A percentile compares a stretch with the other conserved stretches of the same genome.
phyloP scores from a whole-genome alignment of 2,113 vertebrate species.

The Trichomycterus rosablanca region DNA sequence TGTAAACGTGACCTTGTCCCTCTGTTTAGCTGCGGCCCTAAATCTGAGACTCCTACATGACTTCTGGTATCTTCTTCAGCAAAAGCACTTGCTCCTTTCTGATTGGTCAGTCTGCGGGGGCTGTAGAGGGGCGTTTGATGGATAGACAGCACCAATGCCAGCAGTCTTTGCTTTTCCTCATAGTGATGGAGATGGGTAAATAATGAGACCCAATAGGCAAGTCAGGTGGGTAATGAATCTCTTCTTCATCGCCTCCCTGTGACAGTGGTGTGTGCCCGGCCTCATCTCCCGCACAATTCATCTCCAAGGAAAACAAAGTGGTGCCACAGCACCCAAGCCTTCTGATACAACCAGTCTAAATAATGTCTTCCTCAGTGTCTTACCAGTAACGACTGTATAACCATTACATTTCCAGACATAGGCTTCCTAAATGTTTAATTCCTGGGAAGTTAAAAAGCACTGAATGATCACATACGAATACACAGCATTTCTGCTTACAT shows the following conservation, averaged over 20 bases:
- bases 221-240: slow-evolving; percentile 54
- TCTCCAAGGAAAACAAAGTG: slow-evolving; percentile 57
- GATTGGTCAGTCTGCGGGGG: slow-evolving; percentile 43
- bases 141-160: slow-evolving; percentile 48
- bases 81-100: slow-evolving; percentile 46
- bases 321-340: slow-evolving; percentile 16
- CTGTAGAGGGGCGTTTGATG: slow-evolving; percentile 48
- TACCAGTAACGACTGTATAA: too few relatives aligned
- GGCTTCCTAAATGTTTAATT: too few relatives aligned
- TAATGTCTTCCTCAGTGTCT: too few relatives aligned
- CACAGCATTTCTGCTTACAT: too few relatives aligned
- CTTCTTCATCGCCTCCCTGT: slow-evolving; percentile 54
- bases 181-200: slow-evolving; percentile 56
- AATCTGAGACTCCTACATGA: slow-evolving; percentile 17
- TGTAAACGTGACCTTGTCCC: slow-evolving; percentile 8
- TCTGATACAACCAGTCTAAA: slow-evolving; percentile 20
- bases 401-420: too few relatives aligned
- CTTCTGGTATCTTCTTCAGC: slow-evolving; percentile 42
- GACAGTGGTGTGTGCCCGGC: slow-evolving; percentile 59
- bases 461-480: too few relatives aligned
- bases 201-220: slow-evolving; percentile 52
- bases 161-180: slow-evolving; percentile 48
- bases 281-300: slow-evolving; percentile 52
- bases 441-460: too few relatives aligned
- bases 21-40: slow-evolving; percentile 36